Evolutionary conservation across 2,888 invertebrate species (phyloP).

Genomic region (Himalopsyche kuldschensis): DNA sequence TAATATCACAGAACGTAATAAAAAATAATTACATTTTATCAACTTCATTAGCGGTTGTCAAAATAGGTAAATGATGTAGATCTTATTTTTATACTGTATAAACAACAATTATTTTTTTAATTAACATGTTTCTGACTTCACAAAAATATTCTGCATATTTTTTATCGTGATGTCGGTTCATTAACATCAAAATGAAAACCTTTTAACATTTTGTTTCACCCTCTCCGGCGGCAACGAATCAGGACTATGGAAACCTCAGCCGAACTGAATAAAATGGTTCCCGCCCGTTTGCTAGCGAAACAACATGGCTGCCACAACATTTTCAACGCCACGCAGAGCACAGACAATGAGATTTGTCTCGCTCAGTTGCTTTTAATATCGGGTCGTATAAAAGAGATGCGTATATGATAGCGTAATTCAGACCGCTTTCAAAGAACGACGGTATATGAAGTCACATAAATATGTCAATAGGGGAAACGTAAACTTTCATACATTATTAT

Average conservation of each 20-base stretch:
- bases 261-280: conserved; percentile 19
- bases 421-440: conserved; percentile 8
- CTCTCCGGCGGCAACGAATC: neutral
- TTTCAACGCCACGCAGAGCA: neutral
- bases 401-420: neutral
- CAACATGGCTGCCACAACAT: conserved; percentile 27
- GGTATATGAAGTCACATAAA: conserved; percentile 30
- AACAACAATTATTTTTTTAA: neutral
- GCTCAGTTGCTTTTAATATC: neutral
- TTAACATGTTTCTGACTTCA: neutral
- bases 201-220: neutral
- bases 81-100: neutral
- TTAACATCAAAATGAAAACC: neutral
- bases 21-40: too few species aligned
- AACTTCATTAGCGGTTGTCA: too few species aligned
- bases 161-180: neutral
- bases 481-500: conserved; percentile 36
- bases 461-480: conserved; percentile 38
- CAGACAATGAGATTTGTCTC: neutral
- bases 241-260: neutral
- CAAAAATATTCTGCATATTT: neutral
- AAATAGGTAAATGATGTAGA: too few species aligned
- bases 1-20: too few species aligned
- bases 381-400: conserved; percentile 7
- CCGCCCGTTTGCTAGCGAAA: conserved; percentile 18